Evolutionary conservation across 1,140 invertebrate genomes (phyloP), one percentile per base, ranked within the genome.

Genomic region (Rhagoletis zephyria): DNA sequence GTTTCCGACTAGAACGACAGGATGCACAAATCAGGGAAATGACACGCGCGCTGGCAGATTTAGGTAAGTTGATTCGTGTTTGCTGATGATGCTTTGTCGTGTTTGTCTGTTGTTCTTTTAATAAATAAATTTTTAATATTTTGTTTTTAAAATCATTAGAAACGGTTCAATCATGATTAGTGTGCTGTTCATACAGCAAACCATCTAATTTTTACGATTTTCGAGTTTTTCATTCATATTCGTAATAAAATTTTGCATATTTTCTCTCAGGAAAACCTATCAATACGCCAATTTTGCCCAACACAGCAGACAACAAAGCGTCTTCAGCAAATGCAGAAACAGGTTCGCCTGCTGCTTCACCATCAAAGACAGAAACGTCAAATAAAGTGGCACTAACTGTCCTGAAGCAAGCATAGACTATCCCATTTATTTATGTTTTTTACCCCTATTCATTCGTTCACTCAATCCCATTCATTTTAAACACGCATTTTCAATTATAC

Each of bases 1-100:
- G 95, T 90, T 95, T 97, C 88, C 94, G 95, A 87, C 94, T 95
- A n/a, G 96, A 97, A 92, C 94, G 94, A 88, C 96, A 97, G 91
- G 95, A 95, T 89, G 95, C 96, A 56, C 95, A 97, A 92, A 94
- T 97, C 65, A 93, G 95, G 88, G 96, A 97, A 93, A 93, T 97
- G 91, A 94, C 94, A 87, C 93, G 96, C 88, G 92, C 93, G 30
- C 87, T 95, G 56, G 92, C 93, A 16, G 94, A 95, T 88, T 89
- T 95, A 89, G 94, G 94, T 94, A 67, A 87, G 40, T 81, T 74
- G 65, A 16, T 4, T 9, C 14, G n/a, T 81, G 45, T 56, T 81
- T 67, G 63, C 61, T 42, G 48, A 56, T 65, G 63, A 42, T 59
- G 48, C 40, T 67, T 12, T 65, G 16, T 87, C 70, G 63, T 87